Base-by-base conservation (phyloP, 2,113 vertebrate species). In the Pholis gunnellus region DNA sequence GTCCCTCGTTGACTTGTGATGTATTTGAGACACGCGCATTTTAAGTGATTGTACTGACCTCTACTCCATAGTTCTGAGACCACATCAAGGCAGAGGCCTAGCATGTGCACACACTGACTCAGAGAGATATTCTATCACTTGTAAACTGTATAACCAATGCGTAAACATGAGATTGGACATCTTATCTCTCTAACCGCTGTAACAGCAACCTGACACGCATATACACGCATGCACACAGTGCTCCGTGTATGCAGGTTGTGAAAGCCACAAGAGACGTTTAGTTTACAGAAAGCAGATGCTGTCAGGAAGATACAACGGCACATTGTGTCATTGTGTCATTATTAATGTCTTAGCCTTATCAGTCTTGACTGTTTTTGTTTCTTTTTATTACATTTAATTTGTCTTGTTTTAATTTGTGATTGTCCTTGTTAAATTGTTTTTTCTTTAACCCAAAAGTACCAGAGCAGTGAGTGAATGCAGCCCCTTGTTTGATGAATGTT, bases 131-230 rank as follows among this genome's bases (percentile, higher is more conserved):
- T 91, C 87, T 72, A 87, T 91, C 88, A 84, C 78, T 86, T 82
- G 83, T 82, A 81, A 90, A 92, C 87, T 68, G 44, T 89, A 89
- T 89, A 82, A 64, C 59, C 76, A 22, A 67, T 78, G 52, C 20
- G 77, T 80, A 92, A 94, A 94, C 91, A 93, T 25, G 77, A 82
- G 78, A 71, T 65, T 77, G 92, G 78, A 95, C 93, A 93, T 88
- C 90, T 93, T 94, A 94, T 94, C 93, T 89, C 25, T 84, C 64
- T 89, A 88, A 93, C 90, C 71, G 66, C 74, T 90, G 83, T 90
- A 82, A 82, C 83, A 81, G 84, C 88, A 91, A 76, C 87, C 87
- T 83, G 70, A 72, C 81, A 83, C 73, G 72, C 56, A 72, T 52
- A 65, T 72, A 60, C 1, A 72, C 5, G 1, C 31, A 44, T 54